phyloP scores from a whole-genome alignment of 2,888 invertebrate genomes.

The Salticus scenicus region DNA sequence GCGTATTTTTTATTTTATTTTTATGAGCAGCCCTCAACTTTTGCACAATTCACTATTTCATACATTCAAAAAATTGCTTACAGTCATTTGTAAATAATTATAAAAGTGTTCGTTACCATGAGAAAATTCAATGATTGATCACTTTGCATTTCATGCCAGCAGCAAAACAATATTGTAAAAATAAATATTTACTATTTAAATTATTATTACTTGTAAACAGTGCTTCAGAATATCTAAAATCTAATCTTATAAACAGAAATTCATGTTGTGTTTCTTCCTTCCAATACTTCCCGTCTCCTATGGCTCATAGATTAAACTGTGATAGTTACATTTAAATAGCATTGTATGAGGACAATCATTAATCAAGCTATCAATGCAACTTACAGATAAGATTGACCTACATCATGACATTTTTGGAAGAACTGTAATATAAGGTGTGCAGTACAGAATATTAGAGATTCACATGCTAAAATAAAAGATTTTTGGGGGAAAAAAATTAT shows the following conservation, averaged over 20 bases:
- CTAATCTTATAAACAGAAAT: slow-evolving; percentile 18
- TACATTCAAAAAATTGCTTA: slow-evolving; percentile 23
- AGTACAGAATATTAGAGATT: too few species aligned
- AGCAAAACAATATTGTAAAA: slow-evolving; percentile 14
- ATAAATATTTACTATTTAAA: slow-evolving; percentile 41
- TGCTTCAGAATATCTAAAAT: slow-evolving; percentile 24
- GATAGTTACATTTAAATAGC: slow-evolving; percentile 11
- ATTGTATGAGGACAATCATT: slow-evolving; percentile 1
- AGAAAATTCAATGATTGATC: slow-evolving; percentile 20
- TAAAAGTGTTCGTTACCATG: background rate
- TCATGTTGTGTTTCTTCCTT: slow-evolving; percentile 19
- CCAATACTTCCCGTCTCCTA: slow-evolving; percentile 16
- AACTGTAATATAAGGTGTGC: too few species aligned
- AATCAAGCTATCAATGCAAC: background rate
- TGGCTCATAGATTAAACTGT: slow-evolving; percentile 33
- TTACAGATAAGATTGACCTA: background rate
- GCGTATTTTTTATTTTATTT: too few species aligned
- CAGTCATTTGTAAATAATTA: slow-evolving; percentile 30
- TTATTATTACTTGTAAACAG: slow-evolving; percentile 35
- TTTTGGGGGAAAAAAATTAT: too few species aligned
- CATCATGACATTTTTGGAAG: too few species aligned
- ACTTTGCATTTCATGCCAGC: background rate
- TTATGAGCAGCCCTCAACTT: too few species aligned
- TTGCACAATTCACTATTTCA: too few species aligned
- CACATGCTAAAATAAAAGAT: too few species aligned